Conservation (phyloP, 2,888 invertebrate genomes). For the Caenorhabditis japonica region DNA sequence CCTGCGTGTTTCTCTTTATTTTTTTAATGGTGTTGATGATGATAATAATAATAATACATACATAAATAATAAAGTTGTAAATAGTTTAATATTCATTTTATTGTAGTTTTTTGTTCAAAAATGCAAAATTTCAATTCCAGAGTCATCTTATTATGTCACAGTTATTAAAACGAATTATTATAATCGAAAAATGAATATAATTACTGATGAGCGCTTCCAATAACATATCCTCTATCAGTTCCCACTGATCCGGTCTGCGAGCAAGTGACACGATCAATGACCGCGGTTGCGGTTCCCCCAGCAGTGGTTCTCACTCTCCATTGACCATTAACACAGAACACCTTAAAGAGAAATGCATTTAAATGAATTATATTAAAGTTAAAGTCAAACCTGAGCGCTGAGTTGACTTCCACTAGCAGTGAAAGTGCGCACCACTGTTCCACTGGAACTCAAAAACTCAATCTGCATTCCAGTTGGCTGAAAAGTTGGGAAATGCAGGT, state of each 20-base stretch:
- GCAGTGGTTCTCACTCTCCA: slow-evolving; percentile 28
- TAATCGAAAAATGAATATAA: not conserved
- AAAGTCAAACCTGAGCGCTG: slow-evolving; percentile 1
- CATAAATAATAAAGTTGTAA: too few relatives aligned
- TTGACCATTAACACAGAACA: slow-evolving; percentile 30
- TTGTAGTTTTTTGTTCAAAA: too few relatives aligned
- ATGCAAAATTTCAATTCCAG: slow-evolving; percentile 28
- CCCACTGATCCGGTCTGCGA: slow-evolving; percentile 49
- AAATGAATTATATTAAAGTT: slow-evolving; percentile 1
- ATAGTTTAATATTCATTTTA: too few relatives aligned
- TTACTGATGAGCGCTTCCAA: slow-evolving; percentile 12
- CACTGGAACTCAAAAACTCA: slow-evolving; percentile 28
- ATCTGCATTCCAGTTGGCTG: slow-evolving; percentile 37
- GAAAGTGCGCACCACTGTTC: slow-evolving; percentile 25
- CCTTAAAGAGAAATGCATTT: slow-evolving; percentile 4
- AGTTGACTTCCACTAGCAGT: slow-evolving; percentile 16
- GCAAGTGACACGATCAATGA: slow-evolving; percentile 38
- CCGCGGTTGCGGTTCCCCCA: not conserved
- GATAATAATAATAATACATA: slow-evolving; percentile 12
- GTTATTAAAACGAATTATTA: slow-evolving; percentile 21
- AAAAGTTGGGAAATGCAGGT: not conserved
- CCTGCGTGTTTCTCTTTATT: slow-evolving; percentile 5
- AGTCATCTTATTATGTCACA: slow-evolving; percentile 42
- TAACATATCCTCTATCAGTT: slow-evolving; percentile 40
- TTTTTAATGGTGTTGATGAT: slow-evolving; percentile 6